These are phyloP conservation scores for Cephonodes hylas DNA, from an alignment of 2,888 invertebrate genomes.

Conservation along the genomic window DNA sequence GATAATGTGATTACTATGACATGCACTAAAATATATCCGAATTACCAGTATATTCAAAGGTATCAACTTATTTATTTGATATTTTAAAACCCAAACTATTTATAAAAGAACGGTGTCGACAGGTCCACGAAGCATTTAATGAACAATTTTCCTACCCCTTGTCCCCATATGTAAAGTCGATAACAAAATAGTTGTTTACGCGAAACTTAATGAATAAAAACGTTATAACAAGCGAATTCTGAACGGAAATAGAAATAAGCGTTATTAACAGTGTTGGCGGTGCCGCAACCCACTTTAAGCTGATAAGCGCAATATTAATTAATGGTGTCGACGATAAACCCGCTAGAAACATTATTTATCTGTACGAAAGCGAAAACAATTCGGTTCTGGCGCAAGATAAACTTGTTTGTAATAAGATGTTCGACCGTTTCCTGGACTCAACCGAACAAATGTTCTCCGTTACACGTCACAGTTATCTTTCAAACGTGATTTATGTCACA, in stretches of 20 bases:
- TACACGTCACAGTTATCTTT: constrained; percentile 3
- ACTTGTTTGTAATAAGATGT: constrained; percentile 49
- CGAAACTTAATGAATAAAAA: background rate
- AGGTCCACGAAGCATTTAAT: background rate
- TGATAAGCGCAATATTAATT: constrained; percentile 66
- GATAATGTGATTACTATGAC: too few species aligned
- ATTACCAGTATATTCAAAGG: too few species aligned
- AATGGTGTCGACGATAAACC: constrained; percentile 65
- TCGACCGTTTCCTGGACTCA: constrained; percentile 44
- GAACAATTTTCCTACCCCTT: background rate
- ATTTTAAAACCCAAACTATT: background rate
- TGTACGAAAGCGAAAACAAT: constrained; percentile 63
- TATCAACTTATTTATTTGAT: too few species aligned
- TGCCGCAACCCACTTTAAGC: constrained; percentile 45
- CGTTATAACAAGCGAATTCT: constrained; percentile 17
- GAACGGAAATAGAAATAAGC: constrained; percentile 32
- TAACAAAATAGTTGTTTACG: background rate
- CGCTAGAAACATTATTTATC: constrained; percentile 51
- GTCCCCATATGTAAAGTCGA: background rate
- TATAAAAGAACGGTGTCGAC: too few species aligned
- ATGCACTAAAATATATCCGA: too few species aligned
- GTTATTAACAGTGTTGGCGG: constrained; percentile 29
- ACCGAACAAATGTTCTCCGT: constrained; percentile 22
- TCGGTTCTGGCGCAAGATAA: constrained; percentile 43
- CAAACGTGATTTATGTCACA: background rate